Percentiles rank a stretch among this genome's conserved stretches.
These are phyloP conservation scores for Asbolus verrucosus DNA, from an alignment of 1,140 invertebrate genomes.

Conservation along the genomic window DNA sequence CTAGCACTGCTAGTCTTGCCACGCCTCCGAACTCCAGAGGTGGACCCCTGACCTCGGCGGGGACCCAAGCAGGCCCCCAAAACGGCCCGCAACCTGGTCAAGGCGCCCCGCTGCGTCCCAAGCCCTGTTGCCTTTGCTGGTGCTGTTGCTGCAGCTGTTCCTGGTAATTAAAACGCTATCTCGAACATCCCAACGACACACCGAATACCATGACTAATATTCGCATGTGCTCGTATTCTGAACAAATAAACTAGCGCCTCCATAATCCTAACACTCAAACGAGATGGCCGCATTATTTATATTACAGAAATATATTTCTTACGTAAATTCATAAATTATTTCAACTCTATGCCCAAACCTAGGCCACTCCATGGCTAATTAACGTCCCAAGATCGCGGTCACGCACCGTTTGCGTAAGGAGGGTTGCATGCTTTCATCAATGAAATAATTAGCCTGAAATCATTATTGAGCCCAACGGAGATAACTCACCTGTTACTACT, in stretches of 20 bases:
- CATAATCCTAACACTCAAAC: conserved; percentile 32
- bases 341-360: conserved; percentile 1
- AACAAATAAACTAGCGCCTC: conserved; percentile 28
- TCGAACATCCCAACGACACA: background rate
- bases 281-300: conserved; percentile 37
- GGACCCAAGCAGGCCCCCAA: conserved; percentile 45
- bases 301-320: conserved; percentile 34
- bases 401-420: too few relatives aligned
- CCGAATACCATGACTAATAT: conserved; percentile 14
- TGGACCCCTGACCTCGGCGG: conserved; percentile 43
- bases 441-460: background rate
- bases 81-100: conserved; percentile 56
- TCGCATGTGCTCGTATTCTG: conserved; percentile 29
- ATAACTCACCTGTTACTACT: conserved; percentile 8
- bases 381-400: too few relatives aligned
- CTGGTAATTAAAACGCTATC: conserved; percentile 68
- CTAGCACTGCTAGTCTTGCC: conserved; percentile 54
- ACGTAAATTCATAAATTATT: conserved; percentile 37
- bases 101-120: conserved; percentile 59
- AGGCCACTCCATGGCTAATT: too few relatives aligned
- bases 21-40: conserved; percentile 60
- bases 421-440: background rate
- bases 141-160: conserved; percentile 80
- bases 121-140: conserved; percentile 76
- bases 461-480: background rate